phyloP scores from a whole-genome alignment of 2,888 invertebrate species.

The Apotomis capreana region DNA sequence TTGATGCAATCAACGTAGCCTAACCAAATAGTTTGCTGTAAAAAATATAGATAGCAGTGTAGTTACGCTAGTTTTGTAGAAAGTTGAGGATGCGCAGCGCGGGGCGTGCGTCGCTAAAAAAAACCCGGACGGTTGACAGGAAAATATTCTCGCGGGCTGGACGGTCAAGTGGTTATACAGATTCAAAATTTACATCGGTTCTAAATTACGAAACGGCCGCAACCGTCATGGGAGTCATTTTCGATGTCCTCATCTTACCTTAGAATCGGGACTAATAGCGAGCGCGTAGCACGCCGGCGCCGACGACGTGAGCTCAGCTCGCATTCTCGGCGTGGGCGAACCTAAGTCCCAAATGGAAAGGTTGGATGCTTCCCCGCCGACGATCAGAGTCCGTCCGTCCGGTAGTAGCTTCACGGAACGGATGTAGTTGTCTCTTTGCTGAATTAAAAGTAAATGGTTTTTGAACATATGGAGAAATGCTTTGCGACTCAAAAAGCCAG shows the following conservation, averaged over 20 bases:
- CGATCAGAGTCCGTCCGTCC: constrained; percentile 96
- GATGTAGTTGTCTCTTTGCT: constrained; percentile 98
- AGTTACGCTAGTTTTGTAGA: too few species aligned
- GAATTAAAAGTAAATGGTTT: constrained; percentile 42
- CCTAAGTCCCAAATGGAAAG: constrained; percentile 97
- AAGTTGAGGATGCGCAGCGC: too few species aligned
- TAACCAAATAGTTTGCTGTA: too few species aligned
- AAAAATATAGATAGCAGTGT: too few species aligned
- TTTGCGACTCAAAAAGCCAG: too few species aligned
- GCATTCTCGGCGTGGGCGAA: constrained; percentile 95
- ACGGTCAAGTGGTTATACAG: too few species aligned
- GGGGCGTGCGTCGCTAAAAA: too few species aligned
- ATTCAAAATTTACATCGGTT: neutral
- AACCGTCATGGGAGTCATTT: neutral
- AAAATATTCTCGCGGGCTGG: too few species aligned
- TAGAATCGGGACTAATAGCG: constrained; percentile 98
- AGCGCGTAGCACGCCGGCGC: constrained; percentile 99
- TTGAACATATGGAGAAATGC: too few species aligned
- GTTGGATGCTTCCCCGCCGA: constrained; percentile 98
- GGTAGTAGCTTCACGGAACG: constrained; percentile 94
- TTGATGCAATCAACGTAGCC: too few species aligned
- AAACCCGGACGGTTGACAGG: too few species aligned
- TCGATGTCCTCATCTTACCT: constrained; percentile 75
- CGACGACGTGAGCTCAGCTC: constrained; percentile 94
- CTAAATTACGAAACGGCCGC: neutral